Base-by-base conservation (phyloP, 2,888 invertebrate species). In the Taphrorychus bicolor region DNA sequence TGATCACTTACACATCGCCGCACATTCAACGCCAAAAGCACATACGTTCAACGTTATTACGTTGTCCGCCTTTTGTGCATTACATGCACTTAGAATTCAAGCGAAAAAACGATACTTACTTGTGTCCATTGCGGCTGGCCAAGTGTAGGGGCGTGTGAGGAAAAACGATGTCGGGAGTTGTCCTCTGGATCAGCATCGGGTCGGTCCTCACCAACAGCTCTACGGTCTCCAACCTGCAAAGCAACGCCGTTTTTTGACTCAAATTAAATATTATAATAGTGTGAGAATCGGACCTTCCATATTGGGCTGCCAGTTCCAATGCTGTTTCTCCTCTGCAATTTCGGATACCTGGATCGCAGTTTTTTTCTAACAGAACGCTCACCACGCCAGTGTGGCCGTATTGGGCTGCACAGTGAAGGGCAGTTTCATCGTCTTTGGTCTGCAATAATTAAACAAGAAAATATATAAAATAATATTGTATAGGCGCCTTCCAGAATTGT, bases 281-380 rank as follows among this genome's bases (percentile, higher is more conserved):
- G 3, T 1, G 7, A 45, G 19, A 57, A 45, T 2, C 21, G 84
- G 81, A 91, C 91, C 90, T 88, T 77, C 94, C 94, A 82, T 93
- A 94, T 83, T 97, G 95, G 59, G 96, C 94, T 5, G 98, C 97
- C 69, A 98, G 87, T 82, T 98, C 98, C 77, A 98, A 84, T 0
- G 97, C 93, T 32, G 95, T 95, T 82, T 97, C 97, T 59, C 94
- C 93, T 69, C 91, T 89, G 74, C 88, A 88, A 82, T 97, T 97
- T 73, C 91, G 88, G 78, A 95, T 90, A 73, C 91, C 90, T 49
- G 96, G 94, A 85, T 97, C 94, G 75, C 95, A 95, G 70, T 92
- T 91, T 78, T 91, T 89, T 75, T 92, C 89, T 74, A 97, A 84
- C 73, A 97, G 87, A 77, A 93, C 88, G 51, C 89, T 88, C 59